Percentiles rank a stretch among this genome's conserved stretches.
phyloP scores from a whole-genome alignment of 2,113 vertebrate species.

The Xenopus laevis region DNA sequence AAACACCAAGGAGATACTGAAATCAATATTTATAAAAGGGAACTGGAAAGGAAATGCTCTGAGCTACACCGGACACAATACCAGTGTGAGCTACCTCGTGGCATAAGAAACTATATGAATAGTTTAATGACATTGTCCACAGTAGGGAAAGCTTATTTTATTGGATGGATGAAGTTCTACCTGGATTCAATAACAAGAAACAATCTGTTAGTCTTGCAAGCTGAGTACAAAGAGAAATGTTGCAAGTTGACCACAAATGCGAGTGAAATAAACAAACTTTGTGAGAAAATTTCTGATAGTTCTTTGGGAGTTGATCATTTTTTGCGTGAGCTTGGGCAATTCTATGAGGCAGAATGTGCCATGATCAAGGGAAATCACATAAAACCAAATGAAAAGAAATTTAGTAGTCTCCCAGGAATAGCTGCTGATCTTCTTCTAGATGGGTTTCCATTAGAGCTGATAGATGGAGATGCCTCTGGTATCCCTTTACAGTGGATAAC shows the following conservation, averaged over 20 bases:
- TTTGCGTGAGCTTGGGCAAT: conserved; percentile 72
- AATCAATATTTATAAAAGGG: too few relatives aligned
- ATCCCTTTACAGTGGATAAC: conserved; percentile 69
- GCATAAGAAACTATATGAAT: too few relatives aligned
- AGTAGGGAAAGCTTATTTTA: conserved; percentile 48
- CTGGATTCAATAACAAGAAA: conserved; percentile 44
- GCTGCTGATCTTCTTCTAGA: conserved; percentile 60
- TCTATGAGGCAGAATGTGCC: conserved; percentile 63
- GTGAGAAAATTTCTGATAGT: conserved; percentile 51
- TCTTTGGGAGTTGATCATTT: conserved; percentile 71
- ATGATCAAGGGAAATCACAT: too few relatives aligned
- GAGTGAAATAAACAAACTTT: conserved; percentile 17
- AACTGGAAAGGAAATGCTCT: too few relatives aligned
- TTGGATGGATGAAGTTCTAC: conserved; percentile 54
- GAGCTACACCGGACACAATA: too few relatives aligned
- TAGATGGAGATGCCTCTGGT: conserved; percentile 68
- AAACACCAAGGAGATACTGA: too few relatives aligned
- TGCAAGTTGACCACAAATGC: conserved; percentile 24
- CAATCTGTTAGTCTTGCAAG: conserved; percentile 1
- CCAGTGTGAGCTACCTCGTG: too few relatives aligned
- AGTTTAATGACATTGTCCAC: too few relatives aligned
- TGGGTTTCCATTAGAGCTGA: conserved; percentile 70
- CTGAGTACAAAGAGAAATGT: not conserved
- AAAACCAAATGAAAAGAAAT: not conserved
- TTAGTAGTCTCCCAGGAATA: conserved; percentile 39